These are phyloP conservation scores for Philereme vetulata DNA, from an alignment of 2,888 invertebrate species.

Conservation along the genomic window DNA sequence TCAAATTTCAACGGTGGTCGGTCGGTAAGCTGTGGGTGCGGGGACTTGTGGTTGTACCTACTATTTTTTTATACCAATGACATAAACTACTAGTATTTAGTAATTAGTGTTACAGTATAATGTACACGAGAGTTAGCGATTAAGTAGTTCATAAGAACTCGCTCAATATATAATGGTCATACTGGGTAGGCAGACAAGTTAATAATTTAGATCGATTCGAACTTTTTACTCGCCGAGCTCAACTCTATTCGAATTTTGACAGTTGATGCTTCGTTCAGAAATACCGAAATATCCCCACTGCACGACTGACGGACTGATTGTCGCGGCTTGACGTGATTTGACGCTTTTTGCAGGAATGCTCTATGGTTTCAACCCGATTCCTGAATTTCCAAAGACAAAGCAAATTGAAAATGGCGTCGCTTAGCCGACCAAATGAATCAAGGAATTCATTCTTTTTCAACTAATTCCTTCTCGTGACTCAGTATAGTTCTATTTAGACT, in stretches of 20 bases:
- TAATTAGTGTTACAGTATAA: too few relatives aligned
- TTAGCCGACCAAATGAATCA: slow-evolving; percentile 76
- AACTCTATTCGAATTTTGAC: neutral
- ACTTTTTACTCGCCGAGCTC: too few relatives aligned
- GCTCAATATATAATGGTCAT: too few relatives aligned
- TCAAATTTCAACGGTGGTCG: too few relatives aligned
- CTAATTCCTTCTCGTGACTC: slow-evolving; percentile 47
- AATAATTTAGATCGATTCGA: too few relatives aligned
- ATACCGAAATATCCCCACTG: neutral
- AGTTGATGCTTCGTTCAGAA: neutral
- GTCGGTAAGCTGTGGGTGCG: too few relatives aligned
- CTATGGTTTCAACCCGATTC: slow-evolving; percentile 10
- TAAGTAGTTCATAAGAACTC: too few relatives aligned
- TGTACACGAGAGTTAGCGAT: too few relatives aligned
- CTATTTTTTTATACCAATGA: too few relatives aligned
- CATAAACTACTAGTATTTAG: too few relatives aligned
- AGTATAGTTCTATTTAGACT: slow-evolving; percentile 26
- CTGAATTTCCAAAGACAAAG: slow-evolving; percentile 36
- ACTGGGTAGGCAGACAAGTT: too few relatives aligned
- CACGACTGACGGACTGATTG: neutral
- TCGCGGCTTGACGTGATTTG: neutral
- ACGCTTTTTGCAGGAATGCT: neutral
- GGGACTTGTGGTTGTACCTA: too few relatives aligned
- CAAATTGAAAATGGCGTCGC: slow-evolving; percentile 81
- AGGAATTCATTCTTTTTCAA: slow-evolving; percentile 60